Percentiles rank a stretch among this genome's conserved stretches.
Conservation (phyloP, 30 jellyfish, hydroid and myxozoan genomes). For the Hydractinia echinata region DNA sequence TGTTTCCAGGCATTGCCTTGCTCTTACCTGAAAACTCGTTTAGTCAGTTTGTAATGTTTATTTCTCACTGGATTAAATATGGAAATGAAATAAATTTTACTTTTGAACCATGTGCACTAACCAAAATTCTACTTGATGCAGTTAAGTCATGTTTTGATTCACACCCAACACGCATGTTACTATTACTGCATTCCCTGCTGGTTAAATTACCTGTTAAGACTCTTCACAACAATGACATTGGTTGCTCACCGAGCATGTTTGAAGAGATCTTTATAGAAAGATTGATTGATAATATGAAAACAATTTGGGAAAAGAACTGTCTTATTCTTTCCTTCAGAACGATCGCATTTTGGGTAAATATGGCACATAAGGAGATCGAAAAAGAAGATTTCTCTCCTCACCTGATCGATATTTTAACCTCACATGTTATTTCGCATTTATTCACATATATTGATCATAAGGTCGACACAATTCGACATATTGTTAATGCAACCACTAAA, state of each 20-base stretch:
- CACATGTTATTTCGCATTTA: conserved; percentile 35
- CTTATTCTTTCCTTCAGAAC: conserved; percentile 57
- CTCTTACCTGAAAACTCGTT: conserved; percentile 11
- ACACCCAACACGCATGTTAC: not conserved
- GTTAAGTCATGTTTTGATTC: not conserved
- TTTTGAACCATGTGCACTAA: not conserved
- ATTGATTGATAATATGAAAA: conserved; percentile 33
- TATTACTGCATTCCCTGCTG: conserved; percentile 15
- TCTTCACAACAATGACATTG: not conserved
- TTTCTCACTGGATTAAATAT: too few relatives aligned
- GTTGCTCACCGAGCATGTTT: not conserved
- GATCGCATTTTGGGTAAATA: conserved; percentile 46
- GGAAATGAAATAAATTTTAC: too few relatives aligned
- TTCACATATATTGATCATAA: conserved; percentile 63
- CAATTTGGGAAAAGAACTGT: conserved; percentile 47
- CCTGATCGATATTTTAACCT: conserved; percentile 21
- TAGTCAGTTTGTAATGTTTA: not conserved
- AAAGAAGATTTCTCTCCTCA: not conserved
- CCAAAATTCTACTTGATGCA: too few relatives aligned
- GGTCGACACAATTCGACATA: conserved; percentile 83
- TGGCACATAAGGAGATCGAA: conserved; percentile 24
- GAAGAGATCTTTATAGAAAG: not conserved
- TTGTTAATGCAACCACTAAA: conserved; percentile 45
- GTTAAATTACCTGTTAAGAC: conserved; percentile 15
- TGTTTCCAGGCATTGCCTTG: conserved; percentile 37